Conservation (phyloP, 2,113 vertebrate species). For the Amblyornis subalaris region DNA sequence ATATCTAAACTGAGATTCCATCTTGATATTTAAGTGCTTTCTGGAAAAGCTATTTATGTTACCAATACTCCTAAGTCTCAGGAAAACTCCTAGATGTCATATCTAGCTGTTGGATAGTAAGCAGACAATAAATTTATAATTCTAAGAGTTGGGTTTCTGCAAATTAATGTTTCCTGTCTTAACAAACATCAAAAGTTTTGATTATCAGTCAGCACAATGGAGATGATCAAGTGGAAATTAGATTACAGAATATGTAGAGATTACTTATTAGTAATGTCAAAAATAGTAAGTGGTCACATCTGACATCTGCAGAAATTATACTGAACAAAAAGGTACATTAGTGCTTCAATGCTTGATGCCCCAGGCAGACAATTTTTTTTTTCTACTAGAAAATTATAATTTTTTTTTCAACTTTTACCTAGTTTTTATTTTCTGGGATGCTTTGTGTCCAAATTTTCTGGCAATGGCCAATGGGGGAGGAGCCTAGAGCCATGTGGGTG, state of each 20-base stretch:
- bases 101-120: not conserved
- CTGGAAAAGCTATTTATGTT: not conserved
- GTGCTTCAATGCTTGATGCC: not conserved
- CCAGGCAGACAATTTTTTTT: not conserved
- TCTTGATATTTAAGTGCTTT: not conserved
- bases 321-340: not conserved
- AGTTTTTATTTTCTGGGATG: not conserved
- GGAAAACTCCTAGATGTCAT: not conserved
- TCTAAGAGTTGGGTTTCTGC: not conserved
- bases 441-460: not conserved
- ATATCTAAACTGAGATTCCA: not conserved
- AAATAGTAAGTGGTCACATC: not conserved
- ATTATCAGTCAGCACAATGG: not conserved
- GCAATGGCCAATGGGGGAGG: not conserved
- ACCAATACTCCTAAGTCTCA: not conserved
- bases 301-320: not conserved
- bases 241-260: not conserved
- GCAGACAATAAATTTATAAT: not conserved
- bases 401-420: not conserved
- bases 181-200: not conserved
- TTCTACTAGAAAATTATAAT: not conserved
- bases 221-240: not conserved
- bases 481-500: rapidly evolving
- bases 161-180: not conserved
- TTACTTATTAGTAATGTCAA: not conserved